A percentile compares a stretch with the other conserved stretches of the same genome.
Conservation (phyloP, 1,140 invertebrate species). For the Pollicipes pollicipes region DNA sequence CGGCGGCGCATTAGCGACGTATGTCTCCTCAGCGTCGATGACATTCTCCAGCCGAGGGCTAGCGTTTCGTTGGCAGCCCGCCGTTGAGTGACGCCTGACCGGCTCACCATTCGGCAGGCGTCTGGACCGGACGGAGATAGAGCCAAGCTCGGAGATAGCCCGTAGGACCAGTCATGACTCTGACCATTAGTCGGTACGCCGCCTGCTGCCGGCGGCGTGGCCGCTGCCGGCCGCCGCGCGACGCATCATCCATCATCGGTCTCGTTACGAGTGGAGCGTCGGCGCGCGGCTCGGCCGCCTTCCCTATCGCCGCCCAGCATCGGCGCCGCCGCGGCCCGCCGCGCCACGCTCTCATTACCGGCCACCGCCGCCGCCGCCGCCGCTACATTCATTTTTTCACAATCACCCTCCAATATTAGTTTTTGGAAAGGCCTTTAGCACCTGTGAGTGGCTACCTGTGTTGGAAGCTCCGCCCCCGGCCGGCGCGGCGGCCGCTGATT, state of each 20-base stretch:
- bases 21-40: too few species aligned
- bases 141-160: neutral
- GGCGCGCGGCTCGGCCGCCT: too few species aligned
- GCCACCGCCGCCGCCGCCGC: too few species aligned
- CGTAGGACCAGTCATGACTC: neutral
- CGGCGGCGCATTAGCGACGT: too few species aligned
- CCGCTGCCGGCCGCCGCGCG: neutral
- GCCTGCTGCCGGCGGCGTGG: neutral
- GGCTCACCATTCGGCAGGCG: neutral
- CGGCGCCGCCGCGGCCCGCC: too few species aligned
- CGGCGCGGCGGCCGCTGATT: neutral
- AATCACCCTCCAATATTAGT: neutral
- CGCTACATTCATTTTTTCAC: neutral
- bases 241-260: neutral
- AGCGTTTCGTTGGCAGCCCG: too few species aligned
- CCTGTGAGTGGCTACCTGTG: conserved; percentile 1
- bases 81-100: too few species aligned
- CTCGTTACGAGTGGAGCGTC: too few species aligned
- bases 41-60: too few species aligned
- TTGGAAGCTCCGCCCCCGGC: neutral
- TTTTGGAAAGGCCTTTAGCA: neutral
- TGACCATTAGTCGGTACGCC: neutral
- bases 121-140: neutral
- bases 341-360: too few species aligned
- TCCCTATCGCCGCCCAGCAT: too few species aligned